Conservation (phyloP, 1,140 invertebrate species). For the Gryllus bimaculatus region DNA sequence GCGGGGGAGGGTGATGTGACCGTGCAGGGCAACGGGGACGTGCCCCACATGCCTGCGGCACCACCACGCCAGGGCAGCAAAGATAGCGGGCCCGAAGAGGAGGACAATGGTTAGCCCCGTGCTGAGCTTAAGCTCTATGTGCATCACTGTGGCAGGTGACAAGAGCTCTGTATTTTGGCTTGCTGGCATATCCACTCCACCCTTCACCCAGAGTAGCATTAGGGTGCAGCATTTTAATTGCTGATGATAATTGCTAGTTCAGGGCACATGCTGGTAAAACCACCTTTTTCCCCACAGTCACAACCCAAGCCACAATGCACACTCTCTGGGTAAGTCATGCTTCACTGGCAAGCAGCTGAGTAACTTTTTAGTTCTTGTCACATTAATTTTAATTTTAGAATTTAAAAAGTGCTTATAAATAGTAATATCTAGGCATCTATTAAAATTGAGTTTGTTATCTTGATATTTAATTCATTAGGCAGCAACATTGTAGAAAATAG, state of each 20-base stretch:
- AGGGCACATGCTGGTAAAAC: background rate
- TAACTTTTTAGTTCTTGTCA: background rate
- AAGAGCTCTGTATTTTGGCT: conserved; percentile 4
- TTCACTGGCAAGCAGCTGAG: background rate
- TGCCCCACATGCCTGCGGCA: conserved; percentile 44
- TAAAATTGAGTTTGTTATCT: too few relatives aligned
- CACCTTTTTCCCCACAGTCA: background rate
- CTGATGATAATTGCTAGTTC: conserved; percentile 4
- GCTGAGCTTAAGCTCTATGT: background rate
- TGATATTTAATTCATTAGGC: too few relatives aligned
- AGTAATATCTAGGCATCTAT: too few relatives aligned
- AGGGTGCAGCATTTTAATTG: background rate
- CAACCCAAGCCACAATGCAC: conserved; percentile 2
- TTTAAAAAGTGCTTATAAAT: background rate
- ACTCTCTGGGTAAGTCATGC: background rate
- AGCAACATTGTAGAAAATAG: too few relatives aligned
- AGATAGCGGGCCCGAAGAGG: conserved; percentile 46
- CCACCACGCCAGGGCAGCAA: conserved; percentile 53
- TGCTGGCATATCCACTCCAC: background rate
- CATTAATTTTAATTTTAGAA: background rate
- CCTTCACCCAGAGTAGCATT: background rate
- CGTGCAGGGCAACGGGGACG: conserved; percentile 47
- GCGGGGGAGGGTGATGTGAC: conserved; percentile 27
- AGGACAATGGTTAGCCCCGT: conserved; percentile 35
- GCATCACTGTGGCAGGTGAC: conserved; percentile 6